These are phyloP conservation scores for Lophotis ruficrista DNA, from an alignment of 2,113 vertebrate genomes.

Conservation along the genomic window DNA sequence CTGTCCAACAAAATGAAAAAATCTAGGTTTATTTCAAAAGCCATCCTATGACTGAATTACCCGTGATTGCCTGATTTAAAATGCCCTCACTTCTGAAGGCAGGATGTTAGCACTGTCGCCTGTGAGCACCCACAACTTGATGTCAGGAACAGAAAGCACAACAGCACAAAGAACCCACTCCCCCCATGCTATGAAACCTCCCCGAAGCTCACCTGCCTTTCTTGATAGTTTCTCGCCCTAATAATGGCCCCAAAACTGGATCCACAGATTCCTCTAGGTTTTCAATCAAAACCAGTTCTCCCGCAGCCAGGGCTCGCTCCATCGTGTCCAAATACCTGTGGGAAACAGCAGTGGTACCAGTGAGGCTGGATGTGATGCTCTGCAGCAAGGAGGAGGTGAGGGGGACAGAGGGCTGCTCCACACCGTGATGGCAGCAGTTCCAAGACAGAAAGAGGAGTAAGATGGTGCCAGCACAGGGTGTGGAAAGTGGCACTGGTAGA, in stretches of 20 bases:
- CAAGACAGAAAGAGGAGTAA: not conserved
- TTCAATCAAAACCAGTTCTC: slow-evolving; percentile 90
- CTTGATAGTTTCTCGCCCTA: slow-evolving; percentile 92
- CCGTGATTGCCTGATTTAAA: not conserved
- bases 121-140: not conserved
- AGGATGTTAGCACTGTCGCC: not conserved
- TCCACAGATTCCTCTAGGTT: slow-evolving; percentile 91
- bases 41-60: not conserved
- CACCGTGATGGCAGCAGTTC: fast-evolving
- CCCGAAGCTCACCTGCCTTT: slow-evolving; percentile 87
- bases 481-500: not conserved
- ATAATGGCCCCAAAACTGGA: slow-evolving; percentile 89
- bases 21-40: not conserved
- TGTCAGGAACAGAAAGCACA: not conserved
- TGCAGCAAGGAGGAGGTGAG: fast-evolving
- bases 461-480: not conserved
- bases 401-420: not conserved
- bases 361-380: not conserved
- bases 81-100: not conserved
- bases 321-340: slow-evolving; percentile 87
- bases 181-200: not conserved
- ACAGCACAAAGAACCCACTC: not conserved
- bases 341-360: not conserved
- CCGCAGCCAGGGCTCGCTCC: slow-evolving; percentile 85
- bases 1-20: not conserved